Base-by-base conservation (phyloP, 2,888 invertebrate genomes). In the Tachina lurida region DNA sequence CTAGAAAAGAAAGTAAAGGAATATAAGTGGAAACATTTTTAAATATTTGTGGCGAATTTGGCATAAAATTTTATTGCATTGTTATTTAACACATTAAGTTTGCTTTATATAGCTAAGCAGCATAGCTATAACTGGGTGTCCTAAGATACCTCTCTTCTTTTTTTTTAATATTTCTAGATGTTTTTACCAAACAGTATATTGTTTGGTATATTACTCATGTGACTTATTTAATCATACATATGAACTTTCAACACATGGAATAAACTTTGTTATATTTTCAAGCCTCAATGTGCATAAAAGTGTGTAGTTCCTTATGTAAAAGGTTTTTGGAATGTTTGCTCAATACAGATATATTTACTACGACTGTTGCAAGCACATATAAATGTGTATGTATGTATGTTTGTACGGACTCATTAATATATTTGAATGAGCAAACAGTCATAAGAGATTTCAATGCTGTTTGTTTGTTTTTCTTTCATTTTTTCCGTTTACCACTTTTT, bases 131-230 rank as follows among this genome's bases (percentile, higher is more conserved):
- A n/a, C n/a, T n/a, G n/a, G n/a, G n/a, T n/a, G n/a, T n/a, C n/a
- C n/a, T n/a, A n/a, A n/a, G n/a, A n/a, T n/a, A n/a, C n/a, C n/a
- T n/a, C n/a, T n/a, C n/a, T n/a, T n/a, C n/a, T n/a, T n/a, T n/a
- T n/a, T n/a, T n/a, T n/a, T n/a, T n/a, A n/a, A n/a, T n/a, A n/a
- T 76, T 77, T 80, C 70, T 41, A 76, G 76, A 54, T 81, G 22
- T 77, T 77, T 77, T 84, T 84, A 77, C 60, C 49, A 54, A 67
- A 77, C 73, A 60, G 67, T 84, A 71, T 71, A 54, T 47, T 5
- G 7, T 0, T n/a, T n/a, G n/a, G n/a, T 31, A 31, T 31, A 75
- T 84, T 84, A 81, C 70, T 77, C 81, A 77, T 77, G 80, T 68
- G 81, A 81, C 81, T 81, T 84, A 81, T 63, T 56, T 81, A 62